A percentile compares a stretch with the other conserved stretches of the same genome.
These are phyloP conservation scores for Tetranychus cinnabarinus DNA, from an alignment of 1,140 invertebrate species.

Conservation along the genomic window DNA sequence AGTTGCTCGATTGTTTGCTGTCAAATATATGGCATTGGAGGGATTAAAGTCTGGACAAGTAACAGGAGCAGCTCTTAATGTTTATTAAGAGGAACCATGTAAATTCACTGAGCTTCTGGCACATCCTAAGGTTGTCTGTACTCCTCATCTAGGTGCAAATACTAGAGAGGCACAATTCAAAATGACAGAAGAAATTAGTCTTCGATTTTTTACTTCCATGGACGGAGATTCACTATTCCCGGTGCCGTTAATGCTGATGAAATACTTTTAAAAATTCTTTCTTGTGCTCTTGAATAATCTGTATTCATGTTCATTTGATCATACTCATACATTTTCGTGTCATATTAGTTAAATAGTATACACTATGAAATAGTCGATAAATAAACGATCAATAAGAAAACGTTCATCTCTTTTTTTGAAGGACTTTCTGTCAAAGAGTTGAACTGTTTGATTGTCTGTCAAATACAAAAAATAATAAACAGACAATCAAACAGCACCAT, in stretches of 20 bases:
- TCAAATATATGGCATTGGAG: constrained; percentile 36
- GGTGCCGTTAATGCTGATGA: not conserved
- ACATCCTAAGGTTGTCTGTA: constrained; percentile 58
- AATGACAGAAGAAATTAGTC: constrained; percentile 79
- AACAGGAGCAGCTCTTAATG: constrained; percentile 74
- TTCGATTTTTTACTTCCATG: constrained; percentile 61
- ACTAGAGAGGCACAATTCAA: constrained; percentile 76
- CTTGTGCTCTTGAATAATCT: too few species aligned
- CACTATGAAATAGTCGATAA: too few species aligned
- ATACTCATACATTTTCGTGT: too few species aligned
- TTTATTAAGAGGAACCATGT: constrained; percentile 48
- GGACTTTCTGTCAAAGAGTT: too few species aligned
- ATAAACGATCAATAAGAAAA: too few species aligned
- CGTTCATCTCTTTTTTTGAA: too few species aligned
- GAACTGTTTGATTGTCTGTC: too few species aligned
- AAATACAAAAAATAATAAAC: too few species aligned
- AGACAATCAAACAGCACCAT: too few species aligned
- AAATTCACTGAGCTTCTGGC: constrained; percentile 24
- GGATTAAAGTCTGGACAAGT: constrained; percentile 39
- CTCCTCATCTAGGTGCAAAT: constrained; percentile 82
- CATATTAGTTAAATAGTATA: too few species aligned
- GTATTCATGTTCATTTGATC: too few species aligned
- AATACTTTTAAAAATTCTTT: not conserved
- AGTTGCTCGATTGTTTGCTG: constrained; percentile 41
- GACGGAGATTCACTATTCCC: constrained; percentile 18